Evolutionary conservation across 2,888 invertebrate species (phyloP), one percentile per base, ranked within the genome.

Genomic region (Rhagonycha fulva): DNA sequence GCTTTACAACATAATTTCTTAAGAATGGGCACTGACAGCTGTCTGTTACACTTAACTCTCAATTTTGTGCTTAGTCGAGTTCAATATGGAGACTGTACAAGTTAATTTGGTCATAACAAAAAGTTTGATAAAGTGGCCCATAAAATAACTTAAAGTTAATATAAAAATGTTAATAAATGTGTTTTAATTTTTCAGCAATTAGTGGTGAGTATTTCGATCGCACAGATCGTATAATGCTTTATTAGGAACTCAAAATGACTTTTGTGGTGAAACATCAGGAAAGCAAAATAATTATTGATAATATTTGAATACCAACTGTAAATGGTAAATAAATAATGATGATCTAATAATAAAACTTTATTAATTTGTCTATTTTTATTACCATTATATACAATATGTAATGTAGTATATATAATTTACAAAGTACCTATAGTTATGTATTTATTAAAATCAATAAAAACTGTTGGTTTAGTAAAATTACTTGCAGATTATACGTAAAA

Each of bases 41-140:
- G 63, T 66, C 63, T 66, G 63, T 66, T 66, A 26, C 63, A 66
- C n/a, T 66, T 66, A 66, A 66, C 63, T 66, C 12, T 24, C 63
- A 24, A 66, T 66, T 66, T 66, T 66, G 63, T 66, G 63, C 63
- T 66, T 66, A 66, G 19, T 14, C n/a, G 63, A 66, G 63, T 66
- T 66, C 63, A 66, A 66, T 66, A 26, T n/a, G 63, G 26, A 66
- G 24, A 23, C 63, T 24, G 63, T 66, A 66, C 63, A 66, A 66
- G 24, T 66, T 66, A 66, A 66, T 66, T 66, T 66, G 63, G n/a
- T 66, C 63, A 66, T 19, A 66, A n/a, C 23, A 66, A 63, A 66
- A 66, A 66, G 23, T 24, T 66, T 66, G 63, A 66, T 66, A 66
- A 66, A 66, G 63, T 66, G 63, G 24, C n/a, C 12, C 12, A 66